phyloP scores from a whole-genome alignment of 92 coral and sea anemone genomes.

The Virgularia gustaviana region DNA sequence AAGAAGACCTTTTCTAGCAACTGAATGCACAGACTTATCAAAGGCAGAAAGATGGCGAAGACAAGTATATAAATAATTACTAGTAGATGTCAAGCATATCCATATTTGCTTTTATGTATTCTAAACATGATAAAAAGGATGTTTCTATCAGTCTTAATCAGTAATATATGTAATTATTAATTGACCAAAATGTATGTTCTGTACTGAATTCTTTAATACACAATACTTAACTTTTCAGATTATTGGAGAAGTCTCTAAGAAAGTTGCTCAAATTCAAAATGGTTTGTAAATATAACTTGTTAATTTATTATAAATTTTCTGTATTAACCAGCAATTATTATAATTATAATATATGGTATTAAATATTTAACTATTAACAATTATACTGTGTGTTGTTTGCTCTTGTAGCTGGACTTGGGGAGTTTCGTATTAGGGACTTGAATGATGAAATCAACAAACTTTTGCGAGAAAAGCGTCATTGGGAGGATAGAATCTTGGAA shows the following conservation, averaged over 20 bases:
- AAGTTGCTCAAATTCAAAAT: constrained; percentile 99
- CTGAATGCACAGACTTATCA: constrained; percentile 87
- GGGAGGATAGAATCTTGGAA: constrained; percentile 94
- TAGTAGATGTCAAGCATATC: not conserved
- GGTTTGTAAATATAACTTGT: no score
- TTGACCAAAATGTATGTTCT: not conserved
- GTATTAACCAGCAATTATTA: not conserved
- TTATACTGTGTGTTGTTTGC: not conserved
- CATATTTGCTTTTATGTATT: not conserved
- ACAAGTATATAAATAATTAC: constrained; percentile 55
- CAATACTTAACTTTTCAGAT: constrained; percentile 47
- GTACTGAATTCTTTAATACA: not conserved
- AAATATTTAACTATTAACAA: not conserved
- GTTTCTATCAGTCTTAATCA: no score
- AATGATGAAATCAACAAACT: constrained; percentile 96
- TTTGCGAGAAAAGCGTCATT: constrained; percentile 85
- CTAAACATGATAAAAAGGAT: no score
- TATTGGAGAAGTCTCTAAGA: constrained; percentile 94
- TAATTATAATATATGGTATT: not conserved
- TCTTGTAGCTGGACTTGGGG: constrained; percentile 92
- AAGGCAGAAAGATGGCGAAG: constrained; percentile 98
- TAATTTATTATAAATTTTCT: no score
- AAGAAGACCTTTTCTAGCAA: constrained; percentile 88
- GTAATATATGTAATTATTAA: no score
- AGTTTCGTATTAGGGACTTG: constrained; percentile 88